Evolutionary conservation across 2,888 invertebrate genomes (phyloP).

Genomic region (Nephrotoma guestfalica): DNA sequence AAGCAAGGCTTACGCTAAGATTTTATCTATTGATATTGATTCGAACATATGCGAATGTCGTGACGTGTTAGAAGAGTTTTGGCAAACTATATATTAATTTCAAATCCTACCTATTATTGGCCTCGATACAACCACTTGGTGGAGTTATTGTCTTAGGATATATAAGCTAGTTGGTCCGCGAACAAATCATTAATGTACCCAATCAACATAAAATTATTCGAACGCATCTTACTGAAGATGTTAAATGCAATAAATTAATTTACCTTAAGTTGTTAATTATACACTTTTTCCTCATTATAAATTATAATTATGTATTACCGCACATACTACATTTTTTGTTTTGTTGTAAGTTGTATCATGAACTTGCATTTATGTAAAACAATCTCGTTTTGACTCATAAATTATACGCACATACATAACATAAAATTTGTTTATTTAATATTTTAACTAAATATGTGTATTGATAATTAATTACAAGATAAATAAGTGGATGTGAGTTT

Average conservation of each 20-base stretch:
- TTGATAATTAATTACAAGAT: too few species aligned
- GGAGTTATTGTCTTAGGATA: neutral
- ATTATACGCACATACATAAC: neutral
- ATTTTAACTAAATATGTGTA: too few species aligned
- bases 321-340: neutral
- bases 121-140: neutral
- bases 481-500: too few species aligned
- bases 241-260: neutral
- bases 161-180: neutral
- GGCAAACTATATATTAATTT: neutral
- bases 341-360: neutral
- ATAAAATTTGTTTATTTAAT: too few species aligned
- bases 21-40: neutral
- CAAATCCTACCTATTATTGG: too few species aligned
- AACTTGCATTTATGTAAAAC: neutral
- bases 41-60: neutral
- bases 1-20: neutral
- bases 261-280: neutral
- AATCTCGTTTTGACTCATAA: neutral
- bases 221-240: neutral
- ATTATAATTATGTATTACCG: neutral
- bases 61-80: neutral
- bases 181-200: neutral
- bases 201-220: neutral
- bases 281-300: neutral